phyloP scores from a whole-genome alignment of 1,140 invertebrate species.

The Paralvinella palmiformis region DNA sequence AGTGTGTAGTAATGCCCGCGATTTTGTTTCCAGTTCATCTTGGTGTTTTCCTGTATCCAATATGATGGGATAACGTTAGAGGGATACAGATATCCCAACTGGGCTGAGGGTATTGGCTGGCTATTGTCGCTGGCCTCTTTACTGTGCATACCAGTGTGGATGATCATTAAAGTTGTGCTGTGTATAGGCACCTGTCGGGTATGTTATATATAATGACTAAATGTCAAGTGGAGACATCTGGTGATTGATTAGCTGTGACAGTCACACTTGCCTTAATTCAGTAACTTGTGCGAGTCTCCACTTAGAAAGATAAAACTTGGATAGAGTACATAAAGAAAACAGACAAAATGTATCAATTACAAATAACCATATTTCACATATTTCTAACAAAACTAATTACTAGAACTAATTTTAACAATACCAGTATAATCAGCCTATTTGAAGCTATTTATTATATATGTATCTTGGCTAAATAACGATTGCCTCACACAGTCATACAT shows the following conservation, averaged over 20 bases:
- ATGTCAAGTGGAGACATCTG: not conserved
- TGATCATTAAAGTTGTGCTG: not conserved
- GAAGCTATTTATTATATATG: too few relatives aligned
- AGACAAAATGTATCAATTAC: not conserved
- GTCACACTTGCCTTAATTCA: not conserved
- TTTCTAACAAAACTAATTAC: too few relatives aligned
- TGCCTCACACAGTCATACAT: too few relatives aligned
- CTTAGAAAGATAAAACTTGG: not conserved
- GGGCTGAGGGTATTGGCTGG: conserved; percentile 18
- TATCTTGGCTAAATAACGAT: too few relatives aligned
- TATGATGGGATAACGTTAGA: conserved; percentile 12
- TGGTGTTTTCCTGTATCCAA: conserved; percentile 7
- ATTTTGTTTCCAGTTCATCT: conserved; percentile 15
- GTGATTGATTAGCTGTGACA: not conserved
- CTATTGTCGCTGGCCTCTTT: not conserved
- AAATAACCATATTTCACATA: not conserved
- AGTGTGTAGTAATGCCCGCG: not conserved
- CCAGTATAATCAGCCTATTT: too few relatives aligned
- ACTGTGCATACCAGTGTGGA: conserved; percentile 7
- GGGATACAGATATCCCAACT: conserved; percentile 10
- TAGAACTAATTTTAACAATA: too few relatives aligned
- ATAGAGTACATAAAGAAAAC: not conserved
- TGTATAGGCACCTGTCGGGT: not conserved
- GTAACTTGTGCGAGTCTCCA: not conserved
- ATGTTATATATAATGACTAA: not conserved